Conservation (phyloP, 2,113 vertebrate genomes). For the Cyanoderma ruficeps region DNA sequence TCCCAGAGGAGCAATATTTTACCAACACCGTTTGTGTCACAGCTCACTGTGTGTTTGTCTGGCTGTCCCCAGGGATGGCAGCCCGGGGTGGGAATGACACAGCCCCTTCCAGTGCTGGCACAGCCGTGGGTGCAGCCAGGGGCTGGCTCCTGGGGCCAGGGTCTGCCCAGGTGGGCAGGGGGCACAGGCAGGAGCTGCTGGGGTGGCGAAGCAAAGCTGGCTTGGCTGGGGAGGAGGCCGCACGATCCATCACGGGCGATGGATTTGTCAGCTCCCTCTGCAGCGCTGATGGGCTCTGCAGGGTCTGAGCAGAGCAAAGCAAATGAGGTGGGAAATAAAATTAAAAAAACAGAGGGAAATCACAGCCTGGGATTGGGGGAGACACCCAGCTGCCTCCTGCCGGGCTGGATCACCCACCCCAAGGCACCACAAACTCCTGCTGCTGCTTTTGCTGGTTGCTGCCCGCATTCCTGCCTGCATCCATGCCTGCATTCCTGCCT, state of each 20-base stretch:
- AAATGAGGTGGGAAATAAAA: conserved; percentile 53
- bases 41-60: conserved; percentile 5
- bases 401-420: not conserved
- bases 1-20: conserved; percentile 34
- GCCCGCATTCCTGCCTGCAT: not conserved
- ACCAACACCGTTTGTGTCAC: conserved; percentile 19
- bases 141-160: not conserved
- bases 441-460: not conserved
- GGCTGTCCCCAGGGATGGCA: not conserved
- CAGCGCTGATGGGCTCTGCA: not conserved
- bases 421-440: not conserved
- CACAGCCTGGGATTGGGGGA: not conserved
- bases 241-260: not conserved
- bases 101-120: not conserved
- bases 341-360: not conserved
- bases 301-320: conserved; percentile 16
- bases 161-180: fast-evolving
- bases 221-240: not conserved
- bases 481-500: not conserved
- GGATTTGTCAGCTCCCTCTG: conserved; percentile 23
- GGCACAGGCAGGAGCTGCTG: not conserved
- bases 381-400: not conserved
- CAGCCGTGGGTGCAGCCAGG: not conserved
- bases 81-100: not conserved
- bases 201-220: not conserved